Evolutionary conservation across 2,797 vertebrate genomes (phyloP).

Genomic region (Emydoidea blandingii): DNA sequence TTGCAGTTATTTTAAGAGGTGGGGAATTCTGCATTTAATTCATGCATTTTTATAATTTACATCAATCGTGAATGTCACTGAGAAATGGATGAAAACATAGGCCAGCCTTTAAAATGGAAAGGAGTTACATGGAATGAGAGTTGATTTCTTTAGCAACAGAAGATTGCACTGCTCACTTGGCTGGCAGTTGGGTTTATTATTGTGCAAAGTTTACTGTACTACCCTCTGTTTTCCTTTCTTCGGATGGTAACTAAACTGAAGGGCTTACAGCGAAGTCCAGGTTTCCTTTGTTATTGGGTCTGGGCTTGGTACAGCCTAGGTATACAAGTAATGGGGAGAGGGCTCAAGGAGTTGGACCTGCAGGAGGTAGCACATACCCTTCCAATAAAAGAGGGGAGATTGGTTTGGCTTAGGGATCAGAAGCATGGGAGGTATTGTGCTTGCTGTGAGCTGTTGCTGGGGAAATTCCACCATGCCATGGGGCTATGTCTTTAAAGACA

Average conservation of each 20-base stretch:
- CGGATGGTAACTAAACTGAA: neutral
- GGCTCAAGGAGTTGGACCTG: neutral
- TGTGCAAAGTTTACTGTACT: neutral
- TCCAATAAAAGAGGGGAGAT: neutral
- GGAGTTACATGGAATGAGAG: neutral
- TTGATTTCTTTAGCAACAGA: neutral
- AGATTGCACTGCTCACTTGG: rapidly evolving
- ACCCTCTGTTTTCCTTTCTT: neutral
- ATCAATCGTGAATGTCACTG: neutral
- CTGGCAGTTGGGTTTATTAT: neutral
- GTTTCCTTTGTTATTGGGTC: neutral
- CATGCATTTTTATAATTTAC: neutral
- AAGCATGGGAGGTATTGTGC: neutral
- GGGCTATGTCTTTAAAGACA: neutral
- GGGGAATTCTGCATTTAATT: neutral
- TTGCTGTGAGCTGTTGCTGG: neutral
- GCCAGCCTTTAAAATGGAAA: neutral
- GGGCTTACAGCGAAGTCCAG: neutral
- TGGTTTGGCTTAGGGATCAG: neutral
- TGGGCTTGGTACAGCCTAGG: neutral
- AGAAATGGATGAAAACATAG: neutral
- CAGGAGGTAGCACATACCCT: neutral
- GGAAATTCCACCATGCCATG: neutral
- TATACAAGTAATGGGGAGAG: neutral
- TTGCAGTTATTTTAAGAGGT: neutral